Base-by-base conservation (phyloP, 2,797 vertebrate species). In the Poecilia picta region DNA sequence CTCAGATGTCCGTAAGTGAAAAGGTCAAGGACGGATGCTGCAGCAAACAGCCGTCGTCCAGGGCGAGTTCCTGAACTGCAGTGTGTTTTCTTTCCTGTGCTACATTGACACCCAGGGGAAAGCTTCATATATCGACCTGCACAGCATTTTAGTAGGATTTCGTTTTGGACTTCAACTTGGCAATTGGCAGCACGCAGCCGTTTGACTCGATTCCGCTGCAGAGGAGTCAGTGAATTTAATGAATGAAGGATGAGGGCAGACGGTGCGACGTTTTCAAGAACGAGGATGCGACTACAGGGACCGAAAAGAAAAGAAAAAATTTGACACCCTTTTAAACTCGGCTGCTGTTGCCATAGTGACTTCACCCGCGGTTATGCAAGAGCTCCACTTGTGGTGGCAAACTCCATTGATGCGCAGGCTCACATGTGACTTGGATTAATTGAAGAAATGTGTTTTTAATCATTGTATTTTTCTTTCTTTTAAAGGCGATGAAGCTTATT, bases 341-440 rank as follows among this genome's bases (percentile, higher is more conserved):
- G 86, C 82, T 89, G 77, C 83, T 85, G 93, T 94, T 94, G 90
- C 91, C 91, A 94, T 94, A 82, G 93, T 72, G 88, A 94, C 89
- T 81, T 88, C 73, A 88, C 84, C 82, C 20, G 18, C 59, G 46
- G 83, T 95, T 95, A 94, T 75, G 84, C 88, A 95, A 95, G 89
- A 88, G 89, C 80, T 91, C 93, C 75, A 88, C 85, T 91, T 94
- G 36, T 82, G 46, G 84, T 74, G 74, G 70, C 75, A 92, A 88
- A 85, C 73, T 83, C 86, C 77, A 83, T 41, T 68, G 75, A 80
- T 7, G 3, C 73, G 79, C 80, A 78, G 28, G 5, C 28, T 76
- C 73, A 39, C 31, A 2, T 70, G 59, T 55, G 33, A 45, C 2
- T 25, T 10, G 6, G 49, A 15, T 49, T 36, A 15, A 78, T 36